Evolutionary conservation across 1,140 invertebrate genomes (phyloP), one percentile per base, ranked within the genome.

Genomic region (Lepidurus couesii): DNA sequence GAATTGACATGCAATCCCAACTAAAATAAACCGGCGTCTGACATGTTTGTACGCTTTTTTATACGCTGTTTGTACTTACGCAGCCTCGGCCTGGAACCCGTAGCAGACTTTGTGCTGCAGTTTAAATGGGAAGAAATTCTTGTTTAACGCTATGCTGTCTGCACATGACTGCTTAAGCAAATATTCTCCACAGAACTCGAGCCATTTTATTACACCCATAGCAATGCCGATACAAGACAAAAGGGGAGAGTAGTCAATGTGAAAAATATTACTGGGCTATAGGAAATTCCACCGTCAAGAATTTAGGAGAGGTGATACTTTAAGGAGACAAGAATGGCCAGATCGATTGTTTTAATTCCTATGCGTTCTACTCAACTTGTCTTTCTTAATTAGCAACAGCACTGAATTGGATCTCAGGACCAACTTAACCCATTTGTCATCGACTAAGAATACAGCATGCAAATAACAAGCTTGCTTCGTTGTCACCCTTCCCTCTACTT

Each of bases 121-220:
- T 4, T 34, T 34, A 34, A 34, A 34, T 34, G 34, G 34, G 34
- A 4, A 34, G 34, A 34, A 3, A 34, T 34, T 34, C 34, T 3
- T 34, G 34, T 34, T 34, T 34, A 34, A 34, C 34, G 34, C 34
- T 34, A 34, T 4, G 3, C 34, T 34, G 34, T 34, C 34, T 34
- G 4, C 34, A 65, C 53, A 21, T 65, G 21, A 21, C 53, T 65
- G 53, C 21, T 21, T 16, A 65, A 65, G 21, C 53, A 65, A 13
- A 16, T 21, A 16, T 65, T 16, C 9, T 65, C n/a, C 21, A 21
- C 53, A 65, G 53, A 65, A 65, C 53, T 65, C 53, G 16, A 65
- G 53, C 53, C 53, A 65, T 65, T 65, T 65, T 65, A 65, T 65
- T n/a, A 65, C 53, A 65, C 53, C 53, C 53, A 65, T 65, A 65